These are phyloP conservation scores for Myopa tessellatipennis DNA, from an alignment of 2,888 invertebrate genomes.

Conservation along the genomic window DNA sequence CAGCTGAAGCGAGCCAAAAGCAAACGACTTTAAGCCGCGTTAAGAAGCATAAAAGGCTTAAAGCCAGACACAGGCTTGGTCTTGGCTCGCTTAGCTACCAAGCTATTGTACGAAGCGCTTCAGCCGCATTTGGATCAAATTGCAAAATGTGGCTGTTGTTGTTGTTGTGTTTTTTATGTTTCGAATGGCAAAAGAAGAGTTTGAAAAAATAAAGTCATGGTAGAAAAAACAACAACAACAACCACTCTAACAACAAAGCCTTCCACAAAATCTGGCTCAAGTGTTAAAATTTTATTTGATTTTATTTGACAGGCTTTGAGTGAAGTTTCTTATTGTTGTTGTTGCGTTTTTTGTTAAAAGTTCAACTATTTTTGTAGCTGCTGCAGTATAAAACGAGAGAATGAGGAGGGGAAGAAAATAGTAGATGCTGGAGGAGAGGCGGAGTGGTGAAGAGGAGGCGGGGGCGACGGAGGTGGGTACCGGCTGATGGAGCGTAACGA, in stretches of 20 bases:
- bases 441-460: background rate
- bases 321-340: background rate
- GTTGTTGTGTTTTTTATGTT: background rate
- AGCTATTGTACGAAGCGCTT: background rate
- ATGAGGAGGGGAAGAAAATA: background rate
- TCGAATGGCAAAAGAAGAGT: background rate
- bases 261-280: constrained; percentile 12
- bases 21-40: constrained; percentile 9
- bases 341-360: too few relatives aligned
- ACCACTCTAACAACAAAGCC: background rate
- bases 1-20: too few relatives aligned
- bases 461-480: background rate
- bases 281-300: constrained; percentile 32
- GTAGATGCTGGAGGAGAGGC: background rate
- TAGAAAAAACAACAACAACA: constrained; percentile 1
- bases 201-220: background rate
- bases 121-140: constrained; percentile 25
- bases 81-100: constrained; percentile 3
- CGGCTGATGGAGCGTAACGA: background rate
- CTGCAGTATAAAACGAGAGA: background rate
- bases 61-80: constrained; percentile 2
- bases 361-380: background rate
- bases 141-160: background rate
- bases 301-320: constrained; percentile 3
- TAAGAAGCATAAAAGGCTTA: constrained; percentile 10